phyloP scores from a whole-genome alignment of 2,888 invertebrate genomes.

The Eucera pruinosa region DNA sequence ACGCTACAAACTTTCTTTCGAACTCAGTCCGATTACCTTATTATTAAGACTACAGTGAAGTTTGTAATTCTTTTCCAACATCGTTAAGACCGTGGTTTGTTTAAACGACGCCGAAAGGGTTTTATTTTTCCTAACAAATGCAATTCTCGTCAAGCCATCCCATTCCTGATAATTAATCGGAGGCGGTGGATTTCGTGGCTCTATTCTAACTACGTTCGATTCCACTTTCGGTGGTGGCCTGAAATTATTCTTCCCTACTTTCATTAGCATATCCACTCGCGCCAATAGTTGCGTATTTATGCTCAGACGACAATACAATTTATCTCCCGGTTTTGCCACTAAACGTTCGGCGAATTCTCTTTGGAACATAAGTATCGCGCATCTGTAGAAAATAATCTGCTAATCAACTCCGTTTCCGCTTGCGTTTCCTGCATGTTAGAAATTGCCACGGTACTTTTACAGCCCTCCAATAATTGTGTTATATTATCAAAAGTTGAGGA shows the following conservation, averaged over 20 bases:
- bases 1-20: too few relatives aligned
- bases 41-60: constrained; percentile 95
- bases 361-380: constrained; percentile 99
- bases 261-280: constrained; percentile 97
- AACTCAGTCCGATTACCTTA: constrained; percentile 88
- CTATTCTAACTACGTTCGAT: constrained; percentile 98
- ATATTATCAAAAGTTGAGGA: too few relatives aligned
- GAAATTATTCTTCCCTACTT: constrained; percentile 99
- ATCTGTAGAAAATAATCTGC: constrained; percentile 87
- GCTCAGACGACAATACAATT: constrained; percentile 97
- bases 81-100: constrained; percentile 92
- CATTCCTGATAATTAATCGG: constrained; percentile 98
- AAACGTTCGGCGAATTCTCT: constrained; percentile 98
- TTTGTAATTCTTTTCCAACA: constrained; percentile 96
- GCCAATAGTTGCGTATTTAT: constrained; percentile 98
- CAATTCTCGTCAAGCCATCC: constrained; percentile 98
- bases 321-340: constrained; percentile 98
- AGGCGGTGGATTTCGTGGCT: constrained; percentile 98
- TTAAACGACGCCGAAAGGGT: constrained; percentile 96
- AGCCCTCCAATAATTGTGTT: too few relatives aligned
- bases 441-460: constrained; percentile 17
- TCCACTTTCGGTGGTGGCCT: constrained; percentile 99
- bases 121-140: constrained; percentile 98
- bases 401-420: constrained; percentile 22
- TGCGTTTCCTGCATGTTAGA: constrained; percentile 12